Base-by-base conservation (phyloP, 2,797 vertebrate genomes). In the Eutrigla gurnardus region DNA sequence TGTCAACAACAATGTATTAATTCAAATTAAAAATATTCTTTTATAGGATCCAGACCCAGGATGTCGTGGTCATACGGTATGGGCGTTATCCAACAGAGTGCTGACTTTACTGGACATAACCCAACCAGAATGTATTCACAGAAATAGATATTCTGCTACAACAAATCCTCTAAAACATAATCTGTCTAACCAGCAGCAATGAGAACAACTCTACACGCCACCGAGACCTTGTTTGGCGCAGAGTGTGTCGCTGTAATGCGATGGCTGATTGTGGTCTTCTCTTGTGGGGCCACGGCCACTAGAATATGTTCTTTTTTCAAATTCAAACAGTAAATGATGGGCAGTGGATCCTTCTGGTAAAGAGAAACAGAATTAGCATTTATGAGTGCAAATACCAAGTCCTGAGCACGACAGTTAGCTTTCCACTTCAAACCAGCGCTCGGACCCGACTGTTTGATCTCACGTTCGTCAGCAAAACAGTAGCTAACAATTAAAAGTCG, bases 331-430 rank as follows among this genome's bases (percentile, higher is more conserved):
- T 45, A 65, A 76, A 77, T 61, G 52, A 81, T 47, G 47, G 52
- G 55, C 64, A 76, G 69, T 58, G 52, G 71, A 73, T 81, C 54
- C 57, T 80, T 72, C 69, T 54, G 60, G 65, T 70, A 80, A 83
- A 85, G 64, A 86, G 72, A 86, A 79, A 80, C 61, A 78, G 74
- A 86, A 82, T 83, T 77, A 73, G 75, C 62, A 81, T 86, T 86
- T 88, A 80, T 68, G 61, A 82, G 70, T 33, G 67, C 42, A 85
- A 82, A 89, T 39, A 57, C 32, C 63, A 77, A 69, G 65, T 64
- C 61, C 54, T 9, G 18, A 75, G 57, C 52, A 66, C 73, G 72
- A 82, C 65, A 43, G 50, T 43, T 33, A 10, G 59, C 54, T 77
- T 66, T 75, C 55, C 73, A 70, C 71, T 79, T 75, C 64, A 72